Conservation (phyloP, 2,113 vertebrate genomes). For the Turdus rufiventris region DNA sequence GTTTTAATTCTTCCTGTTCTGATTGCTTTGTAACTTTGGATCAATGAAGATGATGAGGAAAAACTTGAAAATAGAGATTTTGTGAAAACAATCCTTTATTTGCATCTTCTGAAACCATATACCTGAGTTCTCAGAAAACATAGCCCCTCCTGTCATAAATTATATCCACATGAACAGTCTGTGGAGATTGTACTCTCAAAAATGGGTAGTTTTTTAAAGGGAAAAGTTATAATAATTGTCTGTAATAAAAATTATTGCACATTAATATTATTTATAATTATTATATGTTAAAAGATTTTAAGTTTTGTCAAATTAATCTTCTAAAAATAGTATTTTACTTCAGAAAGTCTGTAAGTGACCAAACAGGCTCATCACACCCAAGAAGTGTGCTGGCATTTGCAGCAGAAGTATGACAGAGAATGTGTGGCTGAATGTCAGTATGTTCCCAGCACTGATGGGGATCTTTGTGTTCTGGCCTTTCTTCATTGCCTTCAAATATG, state of each 20-base stretch:
- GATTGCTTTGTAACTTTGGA: background rate
- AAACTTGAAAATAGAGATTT: background rate
- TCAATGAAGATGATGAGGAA: background rate
- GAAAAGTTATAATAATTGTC: background rate
- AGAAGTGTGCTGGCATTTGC: background rate
- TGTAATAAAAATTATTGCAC: background rate
- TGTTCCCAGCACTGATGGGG: background rate
- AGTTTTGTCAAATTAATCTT: background rate
- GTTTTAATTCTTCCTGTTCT: background rate
- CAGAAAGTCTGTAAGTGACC: background rate
- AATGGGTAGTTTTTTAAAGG: background rate
- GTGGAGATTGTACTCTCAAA: background rate
- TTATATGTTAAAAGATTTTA: background rate
- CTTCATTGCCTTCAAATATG: background rate
- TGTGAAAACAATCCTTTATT: background rate
- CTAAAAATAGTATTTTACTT: background rate
- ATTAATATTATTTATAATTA: background rate
- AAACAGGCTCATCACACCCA: no score
- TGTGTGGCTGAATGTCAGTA: background rate
- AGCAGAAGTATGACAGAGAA: background rate
- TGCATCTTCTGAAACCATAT: background rate
- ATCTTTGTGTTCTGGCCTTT: background rate
- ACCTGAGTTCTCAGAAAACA: background rate
- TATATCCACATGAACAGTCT: accelerated
- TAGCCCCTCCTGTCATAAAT: background rate